Evolutionary conservation across 2,888 invertebrate species (phyloP), one percentile per base, ranked within the genome.

Genomic region (Ametastegia equiseti): DNA sequence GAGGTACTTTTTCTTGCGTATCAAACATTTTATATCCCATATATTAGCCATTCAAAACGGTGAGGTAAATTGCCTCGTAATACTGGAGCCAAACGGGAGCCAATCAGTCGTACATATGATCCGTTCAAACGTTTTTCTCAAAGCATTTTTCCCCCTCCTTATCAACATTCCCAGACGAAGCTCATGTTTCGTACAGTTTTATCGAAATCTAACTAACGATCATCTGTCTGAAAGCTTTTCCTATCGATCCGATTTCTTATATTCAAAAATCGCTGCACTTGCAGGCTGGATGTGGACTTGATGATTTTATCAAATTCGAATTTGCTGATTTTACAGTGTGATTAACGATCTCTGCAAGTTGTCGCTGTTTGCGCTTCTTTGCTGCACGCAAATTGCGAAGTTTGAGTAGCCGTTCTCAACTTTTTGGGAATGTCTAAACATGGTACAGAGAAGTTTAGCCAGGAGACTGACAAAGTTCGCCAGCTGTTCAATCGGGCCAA

Each of bases 261-360:
- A 11, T 7, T 2, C 9, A 23, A 15, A n/a, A n/a, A n/a, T n/a
- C n/a, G n/a, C n/a, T n/a, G n/a, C n/a, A n/a, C n/a, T n/a, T n/a
- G n/a, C n/a, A n/a, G 30, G 15, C 63, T 33, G 63, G 33, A 63
- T 33, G 15, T n/a, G 9, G 45, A 45, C n/a, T 11, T 7, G n/a
- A 63, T n/a, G 33, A 30, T 33, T 63, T 33, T 15, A 54, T 54
- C 23, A 54, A 23, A 54, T 23, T 54, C 23, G 11, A 7, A 54
- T 54, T 23, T 23, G 23, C 54, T 54, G 23, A n/a, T n/a, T n/a
- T n/a, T 54, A 54, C 23, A 1, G 11, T 54, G 23, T 23, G 54
- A 54, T 54, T 54, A 54, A 54, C 54, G 54, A 54, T 54, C 54
- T 19, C 19, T 54, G n/a, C n/a, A n/a, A n/a, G n/a, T n/a, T n/a